Conservation (phyloP, 2,113 vertebrate species). For the Boulengerochromis microlepis region DNA sequence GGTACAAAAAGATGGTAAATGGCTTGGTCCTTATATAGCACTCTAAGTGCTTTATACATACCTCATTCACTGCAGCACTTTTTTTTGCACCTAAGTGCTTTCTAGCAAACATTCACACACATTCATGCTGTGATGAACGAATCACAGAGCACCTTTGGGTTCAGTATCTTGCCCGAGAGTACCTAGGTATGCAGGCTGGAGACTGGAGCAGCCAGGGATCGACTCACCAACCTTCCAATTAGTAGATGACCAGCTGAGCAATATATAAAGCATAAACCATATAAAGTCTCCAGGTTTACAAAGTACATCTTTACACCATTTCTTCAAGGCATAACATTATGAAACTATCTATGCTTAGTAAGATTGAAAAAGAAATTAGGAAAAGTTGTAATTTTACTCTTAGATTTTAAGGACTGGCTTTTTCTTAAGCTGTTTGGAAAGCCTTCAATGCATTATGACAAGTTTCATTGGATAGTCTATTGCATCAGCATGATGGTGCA, state of each 20-base stretch:
- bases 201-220: not conserved
- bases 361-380: not conserved
- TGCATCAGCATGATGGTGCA: not conserved
- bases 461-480: not conserved
- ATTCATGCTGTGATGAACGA: not conserved
- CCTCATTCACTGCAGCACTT: not conserved
- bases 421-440: not conserved
- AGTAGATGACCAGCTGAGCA: not conserved
- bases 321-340: not conserved
- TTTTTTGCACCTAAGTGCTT: not conserved
- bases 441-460: not conserved
- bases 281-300: not conserved
- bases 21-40: not conserved
- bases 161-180: not conserved
- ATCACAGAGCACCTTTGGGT: not conserved
- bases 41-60: not conserved
- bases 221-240: not conserved
- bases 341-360: not conserved
- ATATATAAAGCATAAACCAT: not conserved
- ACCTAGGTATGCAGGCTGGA: not conserved
- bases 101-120: not conserved
- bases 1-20: not conserved
- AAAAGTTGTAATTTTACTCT: not conserved
- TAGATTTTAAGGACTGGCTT: not conserved
- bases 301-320: not conserved